Evolutionary conservation across 2,797 vertebrate species (phyloP), one percentile per base, ranked within the genome.

Genomic region (Glossophaga mutica): DNA sequence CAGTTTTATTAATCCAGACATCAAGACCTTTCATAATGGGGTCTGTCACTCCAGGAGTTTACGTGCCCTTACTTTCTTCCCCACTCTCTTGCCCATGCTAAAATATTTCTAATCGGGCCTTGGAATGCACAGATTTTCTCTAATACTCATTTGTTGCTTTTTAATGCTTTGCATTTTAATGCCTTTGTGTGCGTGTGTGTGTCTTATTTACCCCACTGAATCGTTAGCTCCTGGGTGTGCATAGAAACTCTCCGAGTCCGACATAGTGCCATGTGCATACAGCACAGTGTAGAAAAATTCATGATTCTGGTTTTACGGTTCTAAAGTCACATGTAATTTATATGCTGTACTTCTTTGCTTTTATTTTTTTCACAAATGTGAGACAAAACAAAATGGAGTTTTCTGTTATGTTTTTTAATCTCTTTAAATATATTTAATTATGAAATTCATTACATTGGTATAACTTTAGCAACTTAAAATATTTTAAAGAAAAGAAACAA

Each of bases 331-430:
- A 73, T 71, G 10, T 76, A 92, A 94, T 93, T 90, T n/a, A 2
- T 91, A 50, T 86, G 93, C 21, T 88, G 9, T 90, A 65, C 15
- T 92, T 93, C 37, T 79, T 77, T 96, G 37, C 57, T 71, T 96
- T 85, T 95, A 59, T 94, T 94, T 55, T 82, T 91, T 96, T 90
- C 32, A 46, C 93, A 94, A 92, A 87, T 86, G 37, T 94, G 87
- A 85, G 19, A 32, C 3, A 39, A 88, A 96, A 81, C 14, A 76
- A 87, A 82, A 55, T 46, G 32, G 68, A 39, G 39, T 91, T 94
- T 96, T 88, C 57, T 71, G n/a, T 90, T 82, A 52, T 83, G 21
- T 82, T 92, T 93, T 93, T 90, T 57, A 1, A 76, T 71, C 12
- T 94, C 74, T 92, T 74, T 73, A 96, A 52, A 92, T 90, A 71